Conservation (phyloP, 1,140 invertebrate species). For the Trachymyrmex cornetzi region DNA sequence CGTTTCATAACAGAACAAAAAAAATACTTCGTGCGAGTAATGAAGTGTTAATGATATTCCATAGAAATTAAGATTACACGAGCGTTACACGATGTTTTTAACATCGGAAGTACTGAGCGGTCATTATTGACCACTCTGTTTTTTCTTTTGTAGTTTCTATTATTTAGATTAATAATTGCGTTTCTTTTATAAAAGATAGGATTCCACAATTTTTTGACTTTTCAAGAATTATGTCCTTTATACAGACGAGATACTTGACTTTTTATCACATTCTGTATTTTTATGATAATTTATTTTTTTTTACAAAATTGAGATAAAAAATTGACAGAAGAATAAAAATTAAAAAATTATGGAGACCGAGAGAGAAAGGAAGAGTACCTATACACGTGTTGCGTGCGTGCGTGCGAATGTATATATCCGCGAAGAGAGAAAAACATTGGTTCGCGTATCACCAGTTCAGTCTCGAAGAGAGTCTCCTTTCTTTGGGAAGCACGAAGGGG, state of each 20-base stretch:
- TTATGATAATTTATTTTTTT: no score
- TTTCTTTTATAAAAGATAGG: no score
- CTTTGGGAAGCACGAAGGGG: conserved; percentile 59
- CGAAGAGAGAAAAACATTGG: not conserved
- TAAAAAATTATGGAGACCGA: not conserved
- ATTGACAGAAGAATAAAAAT: not conserved
- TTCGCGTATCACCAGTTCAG: not conserved
- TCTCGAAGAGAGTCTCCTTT: conserved; percentile 11
- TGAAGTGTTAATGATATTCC: not conserved
- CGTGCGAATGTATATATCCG: not conserved
- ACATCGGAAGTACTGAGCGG: not conserved
- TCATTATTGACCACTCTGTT: no score
- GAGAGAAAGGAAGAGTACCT: not conserved
- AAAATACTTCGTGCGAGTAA: no score
- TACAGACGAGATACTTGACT: no score
- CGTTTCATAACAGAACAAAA: no score
- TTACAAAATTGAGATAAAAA: not conserved
- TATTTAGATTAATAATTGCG: no score
- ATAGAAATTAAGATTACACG: not conserved
- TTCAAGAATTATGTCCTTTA: no score
- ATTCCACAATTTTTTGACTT: no score
- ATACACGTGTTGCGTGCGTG: not conserved
- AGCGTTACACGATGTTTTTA: not conserved
- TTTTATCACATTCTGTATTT: no score
- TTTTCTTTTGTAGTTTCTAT: no score